Evolutionary conservation across 2,888 invertebrate genomes (phyloP).

Genomic region (Leptinotarsa tumamoca): DNA sequence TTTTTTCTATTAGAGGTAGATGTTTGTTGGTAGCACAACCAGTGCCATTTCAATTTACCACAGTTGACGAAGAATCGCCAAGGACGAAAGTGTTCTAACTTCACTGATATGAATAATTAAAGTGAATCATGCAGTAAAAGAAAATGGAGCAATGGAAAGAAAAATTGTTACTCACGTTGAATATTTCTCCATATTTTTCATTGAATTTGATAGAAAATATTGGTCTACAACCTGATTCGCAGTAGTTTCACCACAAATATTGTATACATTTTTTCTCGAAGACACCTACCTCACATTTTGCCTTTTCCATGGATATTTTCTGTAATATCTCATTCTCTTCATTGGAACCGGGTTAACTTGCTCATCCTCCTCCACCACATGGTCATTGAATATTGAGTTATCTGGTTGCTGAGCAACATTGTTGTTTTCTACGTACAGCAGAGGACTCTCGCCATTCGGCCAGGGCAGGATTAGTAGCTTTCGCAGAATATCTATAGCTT

Average conservation of each 20-base stretch:
- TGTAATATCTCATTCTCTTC: conserved; percentile 72
- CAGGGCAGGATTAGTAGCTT: conserved; percentile 58
- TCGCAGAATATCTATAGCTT: conserved; percentile 46
- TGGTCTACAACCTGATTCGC: too few species aligned
- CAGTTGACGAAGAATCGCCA: too few species aligned
- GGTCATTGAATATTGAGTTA: neutral
- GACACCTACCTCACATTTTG: conserved; percentile 64
- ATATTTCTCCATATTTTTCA: too few species aligned
- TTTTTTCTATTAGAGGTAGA: too few species aligned
- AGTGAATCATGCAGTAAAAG: too few species aligned
- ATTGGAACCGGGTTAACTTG: conserved; percentile 45
- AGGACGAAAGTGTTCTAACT: too few species aligned
- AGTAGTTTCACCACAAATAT: neutral
- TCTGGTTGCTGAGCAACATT: conserved; percentile 13
- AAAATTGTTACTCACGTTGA: too few species aligned
- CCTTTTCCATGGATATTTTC: conserved; percentile 75
- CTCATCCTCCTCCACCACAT: conserved; percentile 3
- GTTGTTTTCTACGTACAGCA: conserved; percentile 61
- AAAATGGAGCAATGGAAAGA: too few species aligned
- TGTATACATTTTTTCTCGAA: neutral
- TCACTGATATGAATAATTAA: too few species aligned
- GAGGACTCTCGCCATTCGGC: conserved; percentile 60
- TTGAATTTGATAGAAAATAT: too few species aligned
- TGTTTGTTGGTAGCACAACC: too few species aligned
- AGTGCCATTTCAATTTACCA: too few species aligned